These are phyloP conservation scores for Excalfactoria chinensis DNA, from an alignment of 2,113 vertebrate genomes.

Conservation along the genomic window DNA sequence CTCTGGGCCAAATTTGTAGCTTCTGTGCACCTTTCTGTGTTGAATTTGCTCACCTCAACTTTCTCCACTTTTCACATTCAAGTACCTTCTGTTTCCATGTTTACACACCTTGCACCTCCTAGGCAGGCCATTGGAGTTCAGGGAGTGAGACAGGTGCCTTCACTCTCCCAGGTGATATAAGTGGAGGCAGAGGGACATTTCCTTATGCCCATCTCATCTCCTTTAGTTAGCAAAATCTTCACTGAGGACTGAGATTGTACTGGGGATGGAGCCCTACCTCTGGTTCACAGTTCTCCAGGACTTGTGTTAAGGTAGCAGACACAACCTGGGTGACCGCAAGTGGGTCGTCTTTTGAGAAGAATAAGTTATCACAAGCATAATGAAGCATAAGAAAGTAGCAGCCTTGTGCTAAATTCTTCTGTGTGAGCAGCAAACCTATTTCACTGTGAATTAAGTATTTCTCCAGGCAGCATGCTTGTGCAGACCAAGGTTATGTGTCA, in stretches of 20 bases:
- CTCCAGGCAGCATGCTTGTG: neutral
- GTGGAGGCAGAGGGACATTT: neutral
- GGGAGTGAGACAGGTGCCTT: neutral
- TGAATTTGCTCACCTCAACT: neutral
- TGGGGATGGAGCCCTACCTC: neutral
- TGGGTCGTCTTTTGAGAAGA: neutral
- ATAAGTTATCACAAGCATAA: neutral
- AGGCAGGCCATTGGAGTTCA: neutral
- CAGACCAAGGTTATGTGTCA: neutral
- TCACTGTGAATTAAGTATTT: neutral
- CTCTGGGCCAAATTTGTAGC: neutral
- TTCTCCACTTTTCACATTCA: neutral
- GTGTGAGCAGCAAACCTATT: neutral
- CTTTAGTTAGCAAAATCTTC: neutral
- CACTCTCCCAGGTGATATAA: neutral
- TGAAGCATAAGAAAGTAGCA: neutral
- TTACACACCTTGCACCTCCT: rapidly evolving
- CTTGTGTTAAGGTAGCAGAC: neutral
- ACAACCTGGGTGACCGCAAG: neutral
- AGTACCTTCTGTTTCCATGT: neutral
- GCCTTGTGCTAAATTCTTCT: neutral
- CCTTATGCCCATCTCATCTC: neutral
- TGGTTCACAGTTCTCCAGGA: neutral
- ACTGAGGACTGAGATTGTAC: rapidly evolving
- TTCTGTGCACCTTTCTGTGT: neutral